Base-by-base conservation (phyloP, 2,113 vertebrate species). In the Colinus virginianus region DNA sequence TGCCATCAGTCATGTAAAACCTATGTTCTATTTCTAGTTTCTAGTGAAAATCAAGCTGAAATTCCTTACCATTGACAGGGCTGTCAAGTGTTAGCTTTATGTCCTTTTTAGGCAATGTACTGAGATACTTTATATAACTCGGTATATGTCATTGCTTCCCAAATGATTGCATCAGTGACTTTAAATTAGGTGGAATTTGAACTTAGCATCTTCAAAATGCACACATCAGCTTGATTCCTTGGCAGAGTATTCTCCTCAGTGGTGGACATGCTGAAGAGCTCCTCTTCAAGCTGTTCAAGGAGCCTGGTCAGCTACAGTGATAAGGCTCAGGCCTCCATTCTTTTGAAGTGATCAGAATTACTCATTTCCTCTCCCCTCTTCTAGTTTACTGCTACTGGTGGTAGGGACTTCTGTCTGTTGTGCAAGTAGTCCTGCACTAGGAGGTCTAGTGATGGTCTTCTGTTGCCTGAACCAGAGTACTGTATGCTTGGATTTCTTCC, bases 21-120 rank as follows among this genome's bases (percentile, higher is more conserved):
- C 51, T 2, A 5, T 4, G 5, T 2, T 21, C 48, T 46, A 1
- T 7, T 43, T 32, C 59, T 1, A 5, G 68, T 38, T 30, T 18
- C 46, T 5, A 2, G 1, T 5, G 0, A 26, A 77, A 22, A 45
- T 2, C 82, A 2, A 11, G 10, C 0, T 7, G 15, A 1, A 0
- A 11, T n/a, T 62, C 49, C 82, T 9, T 10, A 10, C 40, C 78
- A 9, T 0, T 5, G 63, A 6, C 84, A 15, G 45, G 26, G 32
- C 1, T 45, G 70, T 45, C 36, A 0, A 40, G 61, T 0, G 28
- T 7, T 42, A 5, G 86, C 22, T 49, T 2, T 0, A 0, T 66
- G 87, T 3, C 93, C 91, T 85, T 93, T 85, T 87, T 80, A 63
- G 87, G 93, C 28, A 15, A 48, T 7, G 51, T 0, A 1, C 55